Evolutionary conservation across 1,140 invertebrate species (phyloP).

Genomic region (Aphidius gifuensis): DNA sequence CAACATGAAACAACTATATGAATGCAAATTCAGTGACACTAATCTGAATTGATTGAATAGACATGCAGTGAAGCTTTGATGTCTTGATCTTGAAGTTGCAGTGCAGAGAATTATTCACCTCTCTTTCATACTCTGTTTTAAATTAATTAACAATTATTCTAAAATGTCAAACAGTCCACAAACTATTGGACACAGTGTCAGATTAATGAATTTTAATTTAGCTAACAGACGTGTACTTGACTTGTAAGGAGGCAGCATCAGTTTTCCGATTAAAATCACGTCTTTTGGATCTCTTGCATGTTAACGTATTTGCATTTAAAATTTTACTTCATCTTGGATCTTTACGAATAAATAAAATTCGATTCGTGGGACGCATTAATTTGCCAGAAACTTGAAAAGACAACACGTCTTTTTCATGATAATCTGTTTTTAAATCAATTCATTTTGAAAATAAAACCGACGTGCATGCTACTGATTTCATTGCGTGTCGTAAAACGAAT

Average conservation of each 20-base stretch:
- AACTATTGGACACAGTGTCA: constrained; percentile 26
- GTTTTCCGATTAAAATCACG: constrained; percentile 1
- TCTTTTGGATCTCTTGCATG: too few relatives aligned
- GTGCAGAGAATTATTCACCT: neutral
- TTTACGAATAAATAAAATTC: neutral
- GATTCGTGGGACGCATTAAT: constrained; percentile 32
- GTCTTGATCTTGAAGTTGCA: constrained; percentile 13
- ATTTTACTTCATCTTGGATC: too few relatives aligned
- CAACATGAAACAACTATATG: too few relatives aligned
- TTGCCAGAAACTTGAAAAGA: constrained; percentile 36
- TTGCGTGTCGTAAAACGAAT: constrained; percentile 27
- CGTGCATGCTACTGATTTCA: constrained; percentile 23
- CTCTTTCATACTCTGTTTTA: constrained; percentile 16
- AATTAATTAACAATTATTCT: constrained; percentile 32
- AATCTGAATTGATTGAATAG: too few relatives aligned
- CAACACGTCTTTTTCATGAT: constrained; percentile 26
- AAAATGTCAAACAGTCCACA: constrained; percentile 31
- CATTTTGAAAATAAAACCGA: constrained; percentile 11
- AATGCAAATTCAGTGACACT: too few relatives aligned
- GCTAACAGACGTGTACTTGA: neutral
- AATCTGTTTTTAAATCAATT: constrained; percentile 33
- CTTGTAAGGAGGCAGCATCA: neutral
- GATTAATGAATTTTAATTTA: neutral
- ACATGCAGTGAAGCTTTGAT: constrained; percentile 30
- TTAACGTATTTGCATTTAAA: too few relatives aligned